phyloP scores from a whole-genome alignment of 2,888 invertebrate genomes.

The Augochlorella aurata region DNA sequence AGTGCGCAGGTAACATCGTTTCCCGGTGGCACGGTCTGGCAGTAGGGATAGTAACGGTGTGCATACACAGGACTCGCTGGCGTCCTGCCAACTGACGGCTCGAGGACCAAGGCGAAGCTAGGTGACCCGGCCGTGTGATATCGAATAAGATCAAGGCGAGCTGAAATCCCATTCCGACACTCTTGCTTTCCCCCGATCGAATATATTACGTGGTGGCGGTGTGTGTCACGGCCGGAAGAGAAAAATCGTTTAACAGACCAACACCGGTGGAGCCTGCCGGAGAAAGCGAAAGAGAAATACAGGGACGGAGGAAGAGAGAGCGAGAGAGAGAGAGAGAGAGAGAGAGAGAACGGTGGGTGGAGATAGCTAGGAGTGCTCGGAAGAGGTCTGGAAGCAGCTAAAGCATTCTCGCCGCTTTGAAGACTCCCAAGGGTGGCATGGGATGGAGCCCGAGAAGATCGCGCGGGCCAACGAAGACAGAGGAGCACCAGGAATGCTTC shows the following conservation, averaged over 20 bases:
- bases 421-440: constrained; percentile 55
- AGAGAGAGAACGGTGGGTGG: background rate
- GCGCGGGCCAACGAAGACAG: constrained; percentile 32
- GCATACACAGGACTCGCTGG: constrained; percentile 28
- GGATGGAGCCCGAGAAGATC: constrained; percentile 36
- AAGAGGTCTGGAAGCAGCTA: constrained; percentile 32
- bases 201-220: constrained; percentile 52
- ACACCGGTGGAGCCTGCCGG: constrained; percentile 10
- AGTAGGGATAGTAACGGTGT: too few relatives aligned
- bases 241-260: constrained; percentile 60
- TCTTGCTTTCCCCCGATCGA: constrained; percentile 51
- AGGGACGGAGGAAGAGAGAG: too few relatives aligned
- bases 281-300: background rate
- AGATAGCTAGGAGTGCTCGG: background rate
- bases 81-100: constrained; percentile 45
- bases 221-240: constrained; percentile 39
- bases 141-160: constrained; percentile 63
- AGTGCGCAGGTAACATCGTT: constrained; percentile 23
- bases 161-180: constrained; percentile 39
- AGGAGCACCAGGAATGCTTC: constrained; percentile 54
- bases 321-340: too few relatives aligned
- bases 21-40: background rate
- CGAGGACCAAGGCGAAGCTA: constrained; percentile 44
- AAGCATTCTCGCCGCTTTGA: constrained; percentile 65
- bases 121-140: constrained; percentile 62